These are phyloP conservation scores for Drosophila greeni DNA, from an alignment of 2,888 invertebrate species.

Conservation along the genomic window DNA sequence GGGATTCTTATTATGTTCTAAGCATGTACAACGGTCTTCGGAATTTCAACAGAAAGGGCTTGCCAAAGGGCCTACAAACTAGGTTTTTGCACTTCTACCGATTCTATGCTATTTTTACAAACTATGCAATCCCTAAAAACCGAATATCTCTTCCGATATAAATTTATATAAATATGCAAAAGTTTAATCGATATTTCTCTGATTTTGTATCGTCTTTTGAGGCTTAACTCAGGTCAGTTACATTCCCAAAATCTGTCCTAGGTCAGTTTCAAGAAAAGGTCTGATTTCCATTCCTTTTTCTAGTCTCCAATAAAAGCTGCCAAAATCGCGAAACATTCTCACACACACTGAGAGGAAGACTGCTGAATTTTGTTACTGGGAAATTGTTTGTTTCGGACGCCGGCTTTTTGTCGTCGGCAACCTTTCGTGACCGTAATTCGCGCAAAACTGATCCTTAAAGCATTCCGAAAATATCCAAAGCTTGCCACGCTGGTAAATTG, in stretches of 20 bases:
- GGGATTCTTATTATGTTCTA: background rate
- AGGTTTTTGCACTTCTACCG: background rate
- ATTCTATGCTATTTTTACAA: background rate
- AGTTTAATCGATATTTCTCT: conserved; percentile 30
- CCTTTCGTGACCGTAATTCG: conserved; percentile 79
- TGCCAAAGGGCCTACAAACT: conserved; percentile 21
- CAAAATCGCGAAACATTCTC: conserved; percentile 23
- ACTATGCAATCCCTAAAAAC: background rate
- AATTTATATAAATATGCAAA: conserved; percentile 38
- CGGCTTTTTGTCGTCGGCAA: conserved; percentile 69
- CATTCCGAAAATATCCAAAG: conserved; percentile 75
- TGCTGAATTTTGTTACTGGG: conserved; percentile 37
- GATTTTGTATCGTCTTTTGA: conserved; percentile 7
- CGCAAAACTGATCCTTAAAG: conserved; percentile 79
- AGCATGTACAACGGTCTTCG: conserved; percentile 2
- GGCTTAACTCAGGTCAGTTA: conserved; percentile 57
- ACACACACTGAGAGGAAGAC: conserved; percentile 26
- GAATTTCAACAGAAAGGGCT: conserved; percentile 23
- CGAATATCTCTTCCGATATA: conserved; percentile 6
- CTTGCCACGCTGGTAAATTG: conserved; percentile 64
- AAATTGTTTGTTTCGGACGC: conserved; percentile 56
- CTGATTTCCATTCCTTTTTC: conserved; percentile 14
- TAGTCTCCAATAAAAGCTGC: background rate
- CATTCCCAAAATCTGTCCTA: conserved; percentile 32
- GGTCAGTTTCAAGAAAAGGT: conserved; percentile 52